Evolutionary conservation across 2,113 vertebrate species (phyloP), one percentile per base, ranked within the genome.

Genomic region (Turnix velox): DNA sequence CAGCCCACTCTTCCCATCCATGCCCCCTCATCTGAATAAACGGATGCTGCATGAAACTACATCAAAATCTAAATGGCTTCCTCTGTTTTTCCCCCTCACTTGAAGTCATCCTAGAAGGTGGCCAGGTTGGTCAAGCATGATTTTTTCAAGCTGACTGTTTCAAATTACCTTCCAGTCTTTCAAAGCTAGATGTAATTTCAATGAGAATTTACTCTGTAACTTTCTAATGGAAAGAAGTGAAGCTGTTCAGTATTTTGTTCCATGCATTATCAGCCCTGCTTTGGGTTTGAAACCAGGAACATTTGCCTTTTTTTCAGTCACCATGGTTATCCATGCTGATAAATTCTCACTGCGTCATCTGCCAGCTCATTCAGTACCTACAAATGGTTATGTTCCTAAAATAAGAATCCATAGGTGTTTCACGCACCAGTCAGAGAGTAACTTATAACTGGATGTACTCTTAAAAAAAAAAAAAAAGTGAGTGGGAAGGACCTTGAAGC

Each of bases 1-100:
- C 12, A 61, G 33, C n/a, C 22, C 22, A 23, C 17, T n/a, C 13
- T 33, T 35, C 7, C 65, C 65, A 33, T 31, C 14, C 37, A 62
- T 8, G 52, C 0, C 4, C 24, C 24, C 9, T 25, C 2, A 1
- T 35, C 30, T n/a, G n/a, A 25, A 66, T 18, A 49, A 19, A 58
- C 37, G 27, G 19, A n/a, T 14, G 52, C 14, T 23, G 59, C 13
- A 72, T 4, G 14, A 78, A 84, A 63, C 31, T 18, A 30, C 10
- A 77, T 12, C 46, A 81, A 35, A 77, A 72, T 19, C 0, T 30
- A 46, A 63, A 22, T 4, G 22, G 12, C 22, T 57, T 61, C 18
- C 17, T 37, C 13, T 67, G 28, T 1, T 91, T 37, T 4, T 16
- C 23, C 37, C 37, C 30, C 31, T 46, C 30, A 30, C 4, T 4